phyloP scores from a whole-genome alignment of 2,113 vertebrate genomes.

The Oryzias javanicus region DNA sequence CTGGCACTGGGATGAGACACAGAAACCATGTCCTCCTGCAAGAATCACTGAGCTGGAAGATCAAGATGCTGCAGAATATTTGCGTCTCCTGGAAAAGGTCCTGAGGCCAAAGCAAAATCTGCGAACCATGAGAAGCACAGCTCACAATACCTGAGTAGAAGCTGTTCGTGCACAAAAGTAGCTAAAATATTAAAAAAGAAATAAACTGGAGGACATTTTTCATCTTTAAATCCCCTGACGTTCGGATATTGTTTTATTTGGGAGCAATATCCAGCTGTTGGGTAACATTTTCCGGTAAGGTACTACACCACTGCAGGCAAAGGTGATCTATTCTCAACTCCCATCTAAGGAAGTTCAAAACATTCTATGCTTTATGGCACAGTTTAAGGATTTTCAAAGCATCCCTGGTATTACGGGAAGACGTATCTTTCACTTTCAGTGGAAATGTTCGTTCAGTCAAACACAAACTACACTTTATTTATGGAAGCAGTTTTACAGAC shows the following conservation, averaged over 20 bases:
- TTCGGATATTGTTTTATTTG: neutral
- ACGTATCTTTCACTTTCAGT: neutral
- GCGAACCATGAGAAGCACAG: slow-evolving; percentile 29
- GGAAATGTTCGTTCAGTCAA: neutral
- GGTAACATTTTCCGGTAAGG: too few relatives aligned
- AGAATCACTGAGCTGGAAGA: slow-evolving; percentile 28
- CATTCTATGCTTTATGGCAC: too few relatives aligned
- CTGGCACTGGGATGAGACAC: slow-evolving; percentile 19
- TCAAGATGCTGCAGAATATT: slow-evolving; percentile 24
- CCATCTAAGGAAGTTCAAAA: too few relatives aligned
- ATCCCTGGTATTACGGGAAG: neutral
- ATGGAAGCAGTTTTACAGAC: slow-evolving; percentile 3
- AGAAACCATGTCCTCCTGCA: slow-evolving; percentile 23
- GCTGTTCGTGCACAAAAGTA: neutral
- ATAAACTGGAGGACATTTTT: neutral
- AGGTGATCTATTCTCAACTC: too few relatives aligned
- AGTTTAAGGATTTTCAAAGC: neutral
- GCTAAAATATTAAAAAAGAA: neutral
- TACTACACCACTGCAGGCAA: too few relatives aligned
- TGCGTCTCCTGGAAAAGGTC: slow-evolving; percentile 1
- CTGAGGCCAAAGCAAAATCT: slow-evolving; percentile 31
- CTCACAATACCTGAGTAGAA: slow-evolving; percentile 1
- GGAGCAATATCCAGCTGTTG: neutral
- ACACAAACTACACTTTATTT: slow-evolving; percentile 1
- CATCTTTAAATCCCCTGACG: neutral